Evolutionary conservation across 2,888 invertebrate genomes (phyloP), one percentile per base, ranked within the genome.

Genomic region (Diogma glabrata): DNA sequence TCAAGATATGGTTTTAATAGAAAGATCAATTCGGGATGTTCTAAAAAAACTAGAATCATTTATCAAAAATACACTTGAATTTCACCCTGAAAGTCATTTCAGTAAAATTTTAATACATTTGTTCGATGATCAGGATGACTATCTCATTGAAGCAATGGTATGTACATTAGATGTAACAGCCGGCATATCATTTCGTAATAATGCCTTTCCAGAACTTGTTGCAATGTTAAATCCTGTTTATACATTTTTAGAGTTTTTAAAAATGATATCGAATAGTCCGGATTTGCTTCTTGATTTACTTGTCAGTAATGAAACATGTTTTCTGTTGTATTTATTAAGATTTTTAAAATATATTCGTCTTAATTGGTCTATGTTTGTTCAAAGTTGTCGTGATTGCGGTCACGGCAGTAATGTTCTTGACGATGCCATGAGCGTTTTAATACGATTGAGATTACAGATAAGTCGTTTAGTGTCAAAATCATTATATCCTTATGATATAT

Each of bases 41-140:
- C 67, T 89, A 16, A 81, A 82, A 58, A 87, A 88, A 63, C 72
- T 91, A 24, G 90, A 92, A 64, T 75, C 77, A 48, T 90, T 89
- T 62, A 82, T 92, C 9, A 86, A 91, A 63, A 78, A 81, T 54
- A 77, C 83, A 52, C 71, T 89, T 57, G 87, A 89, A 55, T 91
- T 87, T 64, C 88, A 90, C 69, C 91, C 91, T 0, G 88, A 89
- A 65, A 87, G 87, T 56, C 84, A 87, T 17, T 81, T 91, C 58
- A 87, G 89, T 1, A 89, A 90, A 70, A 87, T 91, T 76, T 76
- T 92, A 49, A 86, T 91, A 53, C 87, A 87, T 66, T 72, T 92
- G 52, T 91, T 92, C 62, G 85, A 86, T 60, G 90, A 92, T 68
- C 91, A 92, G 66, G 91, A 92, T 63, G 92, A 92, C 68, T 88